Conservation (phyloP, 2,888 invertebrate genomes). For the Laothoe populi region DNA sequence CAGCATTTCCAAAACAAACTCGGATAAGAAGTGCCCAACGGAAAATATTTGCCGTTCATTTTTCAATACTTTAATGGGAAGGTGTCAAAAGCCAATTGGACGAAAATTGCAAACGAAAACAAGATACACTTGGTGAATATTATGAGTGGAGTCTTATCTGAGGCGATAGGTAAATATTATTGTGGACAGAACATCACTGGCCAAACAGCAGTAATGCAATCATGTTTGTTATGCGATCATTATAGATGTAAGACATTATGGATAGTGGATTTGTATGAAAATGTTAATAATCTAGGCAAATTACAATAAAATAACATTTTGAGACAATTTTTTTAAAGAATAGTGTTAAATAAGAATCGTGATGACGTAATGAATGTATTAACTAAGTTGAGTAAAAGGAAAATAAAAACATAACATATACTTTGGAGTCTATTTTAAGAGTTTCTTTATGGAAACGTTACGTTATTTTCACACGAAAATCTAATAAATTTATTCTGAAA, state of each 20-base stretch:
- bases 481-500: too few relatives aligned
- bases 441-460: too few relatives aligned
- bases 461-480: too few relatives aligned
- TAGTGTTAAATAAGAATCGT: too few relatives aligned
- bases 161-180: constrained; percentile 21
- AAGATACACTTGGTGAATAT: constrained; percentile 1
- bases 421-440: too few relatives aligned
- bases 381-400: too few relatives aligned
- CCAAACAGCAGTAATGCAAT: constrained; percentile 24
- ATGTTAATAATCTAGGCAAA: not conserved
- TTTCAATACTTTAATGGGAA: constrained; percentile 49
- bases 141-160: constrained; percentile 15
- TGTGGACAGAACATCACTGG: constrained; percentile 21
- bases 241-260: constrained; percentile 8
- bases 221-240: constrained; percentile 19
- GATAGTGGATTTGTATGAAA: not conserved
- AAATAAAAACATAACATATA: too few relatives aligned
- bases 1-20: constrained; percentile 15
- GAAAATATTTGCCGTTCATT: constrained; percentile 27
- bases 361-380: too few relatives aligned
- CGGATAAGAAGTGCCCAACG: constrained; percentile 8
- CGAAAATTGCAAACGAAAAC: constrained; percentile 68
- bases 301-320: not conserved
- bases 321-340: not conserved
- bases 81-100: constrained; percentile 68